Conservation (phyloP, 2,113 vertebrate species). For the Climacteris rufus region DNA sequence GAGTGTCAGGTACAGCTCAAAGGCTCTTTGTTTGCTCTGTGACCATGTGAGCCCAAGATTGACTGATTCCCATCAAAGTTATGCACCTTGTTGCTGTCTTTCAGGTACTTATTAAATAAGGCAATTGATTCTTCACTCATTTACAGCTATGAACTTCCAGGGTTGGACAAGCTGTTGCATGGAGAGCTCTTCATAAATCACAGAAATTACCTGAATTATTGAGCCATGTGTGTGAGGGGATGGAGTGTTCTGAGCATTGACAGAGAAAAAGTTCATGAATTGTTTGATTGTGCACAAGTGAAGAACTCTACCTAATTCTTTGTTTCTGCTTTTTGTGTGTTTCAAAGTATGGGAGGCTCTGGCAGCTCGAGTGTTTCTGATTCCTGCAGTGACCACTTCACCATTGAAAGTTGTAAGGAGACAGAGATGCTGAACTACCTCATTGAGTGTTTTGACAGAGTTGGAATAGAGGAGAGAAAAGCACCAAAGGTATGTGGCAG, state of each 20-base stretch:
- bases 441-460: constrained; percentile 99
- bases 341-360: constrained; percentile 74
- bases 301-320: neutral
- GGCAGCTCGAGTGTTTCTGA: constrained; percentile 83
- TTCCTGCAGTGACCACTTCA: constrained; percentile 91
- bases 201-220: neutral
- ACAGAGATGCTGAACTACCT: constrained; percentile 99
- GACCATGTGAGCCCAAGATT: neutral
- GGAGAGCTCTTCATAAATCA: neutral
- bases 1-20: neutral
- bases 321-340: neutral
- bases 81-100: neutral
- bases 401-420: constrained; percentile 95
- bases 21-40: neutral
- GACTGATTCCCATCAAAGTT: neutral
- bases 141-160: neutral
- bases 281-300: neutral
- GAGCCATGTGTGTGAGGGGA: neutral
- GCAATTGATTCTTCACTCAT: neutral
- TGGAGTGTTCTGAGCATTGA: neutral
- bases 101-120: neutral
- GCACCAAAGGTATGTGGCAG: constrained; percentile 89
- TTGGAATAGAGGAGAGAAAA: constrained; percentile 98
- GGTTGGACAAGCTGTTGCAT: neutral
- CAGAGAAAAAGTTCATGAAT: neutral